phyloP scores from a whole-genome alignment of 2,113 vertebrate genomes.

The Oostethus manadensis region DNA sequence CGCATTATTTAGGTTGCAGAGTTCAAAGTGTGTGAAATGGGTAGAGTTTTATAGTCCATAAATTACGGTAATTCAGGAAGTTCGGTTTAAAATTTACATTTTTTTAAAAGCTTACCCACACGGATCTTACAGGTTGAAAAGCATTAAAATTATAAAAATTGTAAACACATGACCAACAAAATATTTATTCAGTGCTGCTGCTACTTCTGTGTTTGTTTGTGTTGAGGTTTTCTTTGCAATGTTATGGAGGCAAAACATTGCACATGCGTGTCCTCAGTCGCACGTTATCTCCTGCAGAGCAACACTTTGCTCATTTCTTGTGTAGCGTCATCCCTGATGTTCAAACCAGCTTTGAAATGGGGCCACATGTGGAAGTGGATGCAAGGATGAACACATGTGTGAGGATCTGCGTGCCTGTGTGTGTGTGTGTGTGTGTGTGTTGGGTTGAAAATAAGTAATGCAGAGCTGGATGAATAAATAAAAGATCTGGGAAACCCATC shows the following conservation, averaged over 20 bases:
- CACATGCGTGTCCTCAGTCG: background rate
- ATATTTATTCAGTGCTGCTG: too few species aligned
- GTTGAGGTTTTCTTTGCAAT: conserved; percentile 1
- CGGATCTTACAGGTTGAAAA: too few species aligned
- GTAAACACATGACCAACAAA: too few species aligned
- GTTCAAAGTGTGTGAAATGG: too few species aligned
- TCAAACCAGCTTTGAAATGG: conserved; percentile 13
- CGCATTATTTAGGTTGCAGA: too few species aligned
- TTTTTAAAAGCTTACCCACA: too few species aligned
- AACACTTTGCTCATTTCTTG: background rate
- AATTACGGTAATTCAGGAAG: too few species aligned
- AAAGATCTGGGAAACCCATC: conserved; percentile 64
- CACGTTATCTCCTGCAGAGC: background rate
- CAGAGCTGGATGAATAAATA: conserved; percentile 62
- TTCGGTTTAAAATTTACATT: too few species aligned
- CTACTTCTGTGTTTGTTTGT: too few species aligned
- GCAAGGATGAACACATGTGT: conserved; percentile 18
- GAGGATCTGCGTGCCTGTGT: conserved; percentile 6
- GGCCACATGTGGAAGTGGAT: background rate
- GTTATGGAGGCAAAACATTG: conserved; percentile 6
- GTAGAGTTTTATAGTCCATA: too few species aligned
- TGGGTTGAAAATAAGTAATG: conserved; percentile 48
- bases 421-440: conserved; percentile 11
- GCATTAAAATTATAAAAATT: too few species aligned
- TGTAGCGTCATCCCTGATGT: conserved; percentile 1